Evolutionary conservation across 2,888 invertebrate genomes (phyloP).

Genomic region (Galeopsomyia nigrocyanea): DNA sequence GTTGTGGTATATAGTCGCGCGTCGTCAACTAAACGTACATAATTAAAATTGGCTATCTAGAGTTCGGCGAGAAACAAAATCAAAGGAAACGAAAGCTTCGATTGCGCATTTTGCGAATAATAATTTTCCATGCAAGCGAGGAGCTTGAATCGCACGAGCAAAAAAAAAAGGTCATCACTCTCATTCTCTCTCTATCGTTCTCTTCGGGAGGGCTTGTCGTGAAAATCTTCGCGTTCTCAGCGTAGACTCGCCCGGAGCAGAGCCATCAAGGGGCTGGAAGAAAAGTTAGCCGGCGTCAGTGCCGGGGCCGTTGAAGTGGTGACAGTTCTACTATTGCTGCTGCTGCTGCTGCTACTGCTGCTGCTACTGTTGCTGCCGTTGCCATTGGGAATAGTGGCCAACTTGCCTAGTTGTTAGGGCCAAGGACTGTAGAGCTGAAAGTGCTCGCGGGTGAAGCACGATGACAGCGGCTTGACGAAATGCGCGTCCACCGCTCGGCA

Average conservation of each 20-base stretch:
- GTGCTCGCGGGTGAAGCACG: conserved; percentile 85
- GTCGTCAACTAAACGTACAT: too few species aligned
- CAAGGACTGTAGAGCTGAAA: conserved; percentile 81
- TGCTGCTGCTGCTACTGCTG: conserved; percentile 25
- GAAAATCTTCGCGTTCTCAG: conserved; percentile 44
- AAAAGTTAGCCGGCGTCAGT: conserved; percentile 51
- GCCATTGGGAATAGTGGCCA: conserved; percentile 4
- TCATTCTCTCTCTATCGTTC: too few species aligned
- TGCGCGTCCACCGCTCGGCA: conserved; percentile 93
- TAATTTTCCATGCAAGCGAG: too few species aligned
- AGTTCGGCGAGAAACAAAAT: too few species aligned
- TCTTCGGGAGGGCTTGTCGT: too few species aligned
- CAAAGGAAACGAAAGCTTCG: too few species aligned
- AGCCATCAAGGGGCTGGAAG: conserved; percentile 62
- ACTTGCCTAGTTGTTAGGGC: conserved; percentile 78
- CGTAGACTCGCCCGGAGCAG: conserved; percentile 60
- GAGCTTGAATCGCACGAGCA: too few species aligned
- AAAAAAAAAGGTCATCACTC: too few species aligned
- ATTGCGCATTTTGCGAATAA: too few species aligned
- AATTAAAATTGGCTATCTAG: too few species aligned
- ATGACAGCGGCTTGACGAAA: conserved; percentile 91
- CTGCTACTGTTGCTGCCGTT: conserved; percentile 8
- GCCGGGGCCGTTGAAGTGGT: conserved; percentile 6
- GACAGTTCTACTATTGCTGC: not conserved
- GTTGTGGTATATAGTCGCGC: too few species aligned